Conservation (phyloP, 2,888 invertebrate species). For the Dusona sp. region DNA sequence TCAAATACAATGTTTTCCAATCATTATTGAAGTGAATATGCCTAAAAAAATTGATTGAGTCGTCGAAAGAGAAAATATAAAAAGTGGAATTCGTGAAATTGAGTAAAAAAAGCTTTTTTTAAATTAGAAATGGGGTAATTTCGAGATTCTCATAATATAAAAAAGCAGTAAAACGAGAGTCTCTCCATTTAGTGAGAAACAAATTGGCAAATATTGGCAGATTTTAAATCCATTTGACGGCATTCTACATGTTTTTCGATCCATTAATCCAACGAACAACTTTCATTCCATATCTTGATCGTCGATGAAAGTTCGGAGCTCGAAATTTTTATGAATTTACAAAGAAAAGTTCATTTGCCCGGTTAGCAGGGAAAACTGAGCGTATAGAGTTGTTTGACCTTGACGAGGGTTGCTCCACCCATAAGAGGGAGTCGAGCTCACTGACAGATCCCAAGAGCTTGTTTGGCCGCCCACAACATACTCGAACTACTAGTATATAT, state of each 20-base stretch:
- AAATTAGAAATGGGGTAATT: neutral
- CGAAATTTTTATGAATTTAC: conserved; percentile 32
- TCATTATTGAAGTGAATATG: neutral
- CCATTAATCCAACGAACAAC: neutral
- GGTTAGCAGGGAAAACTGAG: conserved; percentile 2
- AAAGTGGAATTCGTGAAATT: neutral
- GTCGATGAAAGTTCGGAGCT: neutral
- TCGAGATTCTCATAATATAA: neutral
- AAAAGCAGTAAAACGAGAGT: neutral
- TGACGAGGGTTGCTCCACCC: conserved; percentile 53
- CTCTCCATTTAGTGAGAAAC: neutral
- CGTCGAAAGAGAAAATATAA: neutral
- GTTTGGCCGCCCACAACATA: conserved; percentile 8
- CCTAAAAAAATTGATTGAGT: neutral
- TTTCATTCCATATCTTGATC: conserved; percentile 4
- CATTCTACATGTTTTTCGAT: neutral
- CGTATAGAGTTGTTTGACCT: conserved; percentile 58
- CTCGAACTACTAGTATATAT: conserved; percentile 18
- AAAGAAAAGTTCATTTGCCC: conserved; percentile 40
- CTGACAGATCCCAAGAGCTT: conserved; percentile 37
- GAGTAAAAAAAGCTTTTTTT: neutral
- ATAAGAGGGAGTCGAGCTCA: conserved; percentile 5
- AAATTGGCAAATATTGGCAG: conserved; percentile 5
- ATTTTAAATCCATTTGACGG: conserved; percentile 1
- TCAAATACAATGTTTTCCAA: neutral